phyloP scores from a whole-genome alignment of 2,113 vertebrate species.

The Myotis davidii region DNA sequence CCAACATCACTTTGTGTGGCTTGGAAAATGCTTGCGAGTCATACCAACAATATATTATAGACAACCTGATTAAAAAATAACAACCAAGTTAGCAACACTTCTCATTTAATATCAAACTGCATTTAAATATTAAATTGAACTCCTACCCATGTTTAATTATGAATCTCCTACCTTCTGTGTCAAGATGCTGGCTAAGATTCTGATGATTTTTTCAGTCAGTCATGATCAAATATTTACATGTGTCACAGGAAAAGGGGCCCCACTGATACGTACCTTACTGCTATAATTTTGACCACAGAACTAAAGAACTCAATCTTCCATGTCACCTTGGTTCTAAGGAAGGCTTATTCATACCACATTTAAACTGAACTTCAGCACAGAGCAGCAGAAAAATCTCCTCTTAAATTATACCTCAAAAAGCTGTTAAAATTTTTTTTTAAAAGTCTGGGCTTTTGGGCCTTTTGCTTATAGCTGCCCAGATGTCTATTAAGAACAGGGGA shows the following conservation, averaged over 20 bases:
- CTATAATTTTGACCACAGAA: conserved; percentile 12
- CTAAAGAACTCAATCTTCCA: conserved; percentile 16
- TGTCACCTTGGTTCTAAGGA: background rate
- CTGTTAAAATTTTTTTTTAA: background rate
- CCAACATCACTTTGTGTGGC: background rate
- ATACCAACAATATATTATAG: background rate
- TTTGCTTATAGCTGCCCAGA: background rate
- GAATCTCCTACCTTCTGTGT: background rate
- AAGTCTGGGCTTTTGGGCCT: background rate
- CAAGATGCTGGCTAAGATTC: background rate
- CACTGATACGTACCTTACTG: background rate
- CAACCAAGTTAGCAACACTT: background rate
- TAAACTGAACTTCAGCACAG: conserved; percentile 13
- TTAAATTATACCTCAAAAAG: background rate
- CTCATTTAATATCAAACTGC: background rate
- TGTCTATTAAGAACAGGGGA: background rate
- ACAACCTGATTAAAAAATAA: background rate
- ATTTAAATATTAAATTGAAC: background rate
- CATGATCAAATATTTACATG: background rate
- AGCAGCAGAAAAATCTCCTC: conserved; percentile 12
- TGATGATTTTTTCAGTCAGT: background rate
- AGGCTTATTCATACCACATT: background rate
- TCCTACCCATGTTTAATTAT: background rate
- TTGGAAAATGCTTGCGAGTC: background rate
- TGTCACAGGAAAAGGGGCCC: background rate